Percentiles rank a stretch among this genome's conserved stretches.
phyloP scores from a whole-genome alignment of 2,797 vertebrate species.

The Spheniscus humboldti region DNA sequence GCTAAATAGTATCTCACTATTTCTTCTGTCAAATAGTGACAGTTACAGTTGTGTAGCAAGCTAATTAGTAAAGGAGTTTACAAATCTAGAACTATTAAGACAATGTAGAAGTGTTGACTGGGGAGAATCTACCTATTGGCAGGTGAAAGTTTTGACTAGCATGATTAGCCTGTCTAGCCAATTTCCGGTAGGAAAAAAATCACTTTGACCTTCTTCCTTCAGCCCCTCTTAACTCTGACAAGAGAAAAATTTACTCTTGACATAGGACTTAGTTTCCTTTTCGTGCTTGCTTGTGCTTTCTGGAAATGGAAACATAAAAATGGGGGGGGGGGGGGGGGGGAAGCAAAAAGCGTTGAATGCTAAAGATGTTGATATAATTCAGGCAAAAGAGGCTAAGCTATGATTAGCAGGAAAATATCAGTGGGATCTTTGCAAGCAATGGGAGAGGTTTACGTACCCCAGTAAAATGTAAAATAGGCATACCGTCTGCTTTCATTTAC shows the following conservation, averaged over 20 bases:
- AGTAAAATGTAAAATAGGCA: background rate
- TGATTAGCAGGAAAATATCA: background rate
- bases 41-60: accelerated
- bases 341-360: background rate
- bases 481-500: background rate
- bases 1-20: background rate
- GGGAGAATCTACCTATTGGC: background rate
- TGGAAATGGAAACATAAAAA: background rate
- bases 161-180: background rate
- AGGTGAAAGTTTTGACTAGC: background rate
- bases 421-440: background rate
- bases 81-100: background rate
- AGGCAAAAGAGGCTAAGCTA: background rate
- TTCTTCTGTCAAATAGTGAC: background rate
- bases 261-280: background rate
- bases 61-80: background rate
- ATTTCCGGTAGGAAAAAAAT: background rate
- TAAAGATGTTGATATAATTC: background rate
- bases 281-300: background rate
- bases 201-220: background rate
- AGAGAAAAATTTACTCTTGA: background rate
- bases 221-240: background rate
- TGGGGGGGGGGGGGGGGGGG: too few species aligned
- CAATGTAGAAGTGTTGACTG: background rate
- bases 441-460: background rate